Evolutionary conservation across 2,888 invertebrate species (phyloP), one percentile per base, ranked within the genome.

Genomic region (Machimus rusticus): DNA sequence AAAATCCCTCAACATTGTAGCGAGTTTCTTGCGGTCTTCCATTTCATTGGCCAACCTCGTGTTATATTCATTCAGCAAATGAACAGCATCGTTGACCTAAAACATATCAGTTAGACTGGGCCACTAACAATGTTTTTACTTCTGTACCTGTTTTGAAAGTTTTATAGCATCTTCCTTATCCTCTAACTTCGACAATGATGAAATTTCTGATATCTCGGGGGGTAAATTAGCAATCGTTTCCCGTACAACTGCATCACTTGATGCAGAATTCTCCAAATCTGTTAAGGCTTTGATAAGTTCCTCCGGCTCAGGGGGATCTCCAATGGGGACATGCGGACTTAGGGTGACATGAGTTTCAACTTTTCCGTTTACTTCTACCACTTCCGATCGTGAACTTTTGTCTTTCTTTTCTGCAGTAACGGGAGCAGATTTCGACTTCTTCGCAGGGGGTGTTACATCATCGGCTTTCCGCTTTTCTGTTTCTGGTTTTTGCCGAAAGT

Each of bases 191-290:
- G 96, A 94, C 88, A 99, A 94, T 91, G 97, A 95, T 90, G 96
- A 95, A 5, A 98, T 95, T 94, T 99, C 98, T 0, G 98, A 98
- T 3, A 99, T 98, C 94, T 98, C 98, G 81, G 97, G 96, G 0
- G 99, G 99, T 86, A 99, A 94, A 87, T 97, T 97, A 0, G 99
- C 98, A 90, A 99, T 99, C 91, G 96, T 95, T 92, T 99, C 98
- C 89, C 99, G 94, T 1, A 98, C 97, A 0, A 95, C 95, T 89
- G 98, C 99, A 94, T 99, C 99, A 90, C 98, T 97, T 0, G 99
- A 99, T 1, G 99, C 98, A 88, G 98, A 97, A 91, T 97, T 98
- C 92, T 99, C 99, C 90, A 99, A 93, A 90, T 97, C 97, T 92
- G 96, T 94, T 87, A 96, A 93, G 1, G 95, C 95, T 93, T 97